These are phyloP conservation scores for Enteromius viviparus DNA, from an alignment of 2,797 vertebrate species.

Conservation along the genomic window DNA sequence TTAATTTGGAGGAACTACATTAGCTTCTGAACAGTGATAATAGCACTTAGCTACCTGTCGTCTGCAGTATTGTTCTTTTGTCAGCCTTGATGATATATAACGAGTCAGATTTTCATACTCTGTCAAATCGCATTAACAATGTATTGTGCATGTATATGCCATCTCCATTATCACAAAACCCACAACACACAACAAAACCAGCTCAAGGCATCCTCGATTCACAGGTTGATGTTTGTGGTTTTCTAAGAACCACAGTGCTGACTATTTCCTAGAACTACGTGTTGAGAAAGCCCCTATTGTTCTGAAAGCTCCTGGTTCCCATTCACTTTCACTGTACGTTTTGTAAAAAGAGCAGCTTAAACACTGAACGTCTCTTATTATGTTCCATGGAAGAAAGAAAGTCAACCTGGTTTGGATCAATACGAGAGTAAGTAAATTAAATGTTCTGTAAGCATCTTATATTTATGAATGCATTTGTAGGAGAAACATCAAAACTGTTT, in stretches of 20 bases:
- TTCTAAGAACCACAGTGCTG: background rate
- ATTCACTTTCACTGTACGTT: background rate
- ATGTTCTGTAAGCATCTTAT: background rate
- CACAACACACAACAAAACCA: background rate
- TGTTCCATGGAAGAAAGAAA: background rate
- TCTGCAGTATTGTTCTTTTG: background rate
- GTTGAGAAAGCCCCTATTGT: background rate
- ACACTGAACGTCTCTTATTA: background rate
- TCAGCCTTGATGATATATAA: background rate
- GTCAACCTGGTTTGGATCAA: background rate
- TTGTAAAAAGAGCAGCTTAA: background rate
- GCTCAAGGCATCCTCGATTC: background rate
- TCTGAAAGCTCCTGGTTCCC: background rate
- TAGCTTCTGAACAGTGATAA: background rate
- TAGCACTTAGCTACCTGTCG: background rate
- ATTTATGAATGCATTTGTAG: background rate
- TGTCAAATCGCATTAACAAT: no score
- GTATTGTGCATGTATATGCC: background rate
- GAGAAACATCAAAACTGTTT: slow-evolving; percentile 9
- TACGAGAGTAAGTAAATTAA: background rate
- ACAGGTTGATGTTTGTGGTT: background rate
- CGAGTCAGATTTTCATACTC: background rate
- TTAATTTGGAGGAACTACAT: background rate
- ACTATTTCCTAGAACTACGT: background rate
- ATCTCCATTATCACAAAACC: background rate